Conservation (phyloP, 2,888 invertebrate genomes). For the Orthosia gothica region DNA sequence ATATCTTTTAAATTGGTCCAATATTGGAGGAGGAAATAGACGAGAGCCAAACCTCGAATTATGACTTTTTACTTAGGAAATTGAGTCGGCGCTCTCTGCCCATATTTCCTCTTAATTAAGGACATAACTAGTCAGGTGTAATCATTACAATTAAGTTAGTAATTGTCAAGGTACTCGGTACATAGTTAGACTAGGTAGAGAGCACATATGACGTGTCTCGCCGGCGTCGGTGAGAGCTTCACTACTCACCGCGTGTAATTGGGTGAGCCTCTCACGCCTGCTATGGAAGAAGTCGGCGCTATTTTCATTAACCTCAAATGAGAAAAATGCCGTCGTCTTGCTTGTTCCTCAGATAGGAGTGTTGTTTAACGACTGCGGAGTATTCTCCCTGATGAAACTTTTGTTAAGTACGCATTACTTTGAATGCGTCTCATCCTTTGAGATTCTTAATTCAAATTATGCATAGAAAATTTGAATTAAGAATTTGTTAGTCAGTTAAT, state of each 20-base stretch:
- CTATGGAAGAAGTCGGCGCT: constrained; percentile 76
- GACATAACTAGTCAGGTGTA: constrained; percentile 23
- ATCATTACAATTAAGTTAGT: constrained; percentile 48
- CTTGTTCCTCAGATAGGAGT: constrained; percentile 69
- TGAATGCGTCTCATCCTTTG: constrained; percentile 15
- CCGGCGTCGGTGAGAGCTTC: constrained; percentile 66
- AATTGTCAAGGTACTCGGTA: constrained; percentile 30
- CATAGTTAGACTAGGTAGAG: constrained; percentile 51
- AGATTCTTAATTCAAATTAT: no score
- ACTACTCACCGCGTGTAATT: constrained; percentile 78
- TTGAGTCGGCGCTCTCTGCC: no score
- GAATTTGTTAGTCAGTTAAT: no score
- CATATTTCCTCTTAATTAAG: no score
- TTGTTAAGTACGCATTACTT: constrained; percentile 13
- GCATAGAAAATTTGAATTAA: no score
- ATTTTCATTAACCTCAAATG: constrained; percentile 89
- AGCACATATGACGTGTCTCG: constrained; percentile 24
- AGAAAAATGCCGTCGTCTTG: constrained; percentile 83
- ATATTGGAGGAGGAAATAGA: no score
- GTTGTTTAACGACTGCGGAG: constrained; percentile 57
- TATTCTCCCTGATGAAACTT: constrained; percentile 58
- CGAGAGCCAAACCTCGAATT: no score
- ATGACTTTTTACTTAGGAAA: no score
- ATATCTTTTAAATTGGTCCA: no score
- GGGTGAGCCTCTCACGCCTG: constrained; percentile 81